Base-by-base conservation (phyloP, 1,140 invertebrate genomes). In the Monomorium pharaonis region DNA sequence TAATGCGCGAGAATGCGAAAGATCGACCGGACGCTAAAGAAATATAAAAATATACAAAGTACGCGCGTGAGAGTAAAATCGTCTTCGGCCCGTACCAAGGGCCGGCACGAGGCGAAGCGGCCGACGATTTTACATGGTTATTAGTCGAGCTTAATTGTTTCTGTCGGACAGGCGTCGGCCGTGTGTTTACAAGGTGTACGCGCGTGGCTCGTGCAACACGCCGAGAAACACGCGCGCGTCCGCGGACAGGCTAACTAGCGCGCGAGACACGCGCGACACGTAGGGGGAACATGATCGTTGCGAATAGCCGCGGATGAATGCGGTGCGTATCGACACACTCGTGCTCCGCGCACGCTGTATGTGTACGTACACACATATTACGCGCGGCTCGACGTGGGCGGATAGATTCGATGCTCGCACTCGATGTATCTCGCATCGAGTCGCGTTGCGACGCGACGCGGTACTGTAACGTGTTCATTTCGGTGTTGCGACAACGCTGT, bases 71-170 rank as follows among this genome's bases (percentile, higher is more conserved):
- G 81, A 58, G 24, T 75, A 24, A 33, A 47, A 47, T 51, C 9
- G 30, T 12, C 1, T 5, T 16, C 4, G 62, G n/a, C n/a, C n/a
- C n/a, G n/a, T n/a, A n/a, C n/a, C n/a, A n/a, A n/a, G n/a, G n/a
- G n/a, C n/a, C n/a, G n/a, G n/a, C n/a, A 37, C 33, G 9, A 24
- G 2, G 81, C 18, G 6, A 33, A 37, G 18, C 2, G 62, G 18
- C 51, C 60, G 69, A 72, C 18, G 37, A 42, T 37, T 65, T 16
- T 16, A 16, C 92, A 89, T 89, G 89, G 91, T 94, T 94, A 94
- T 94, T 94, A 94, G 94, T 94, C 94, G 92, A 91, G 91, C 91
- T 91, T 93, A 92, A 94, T 94, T 94, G 93, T 93, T 93, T 93
- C 90, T 85, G 89, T 88, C 84, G 74, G 87, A 86, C 90, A 91